These are phyloP conservation scores for Cyphomyrus discorhynchus DNA, from an alignment of 2,113 vertebrate genomes.

Conservation along the genomic window DNA sequence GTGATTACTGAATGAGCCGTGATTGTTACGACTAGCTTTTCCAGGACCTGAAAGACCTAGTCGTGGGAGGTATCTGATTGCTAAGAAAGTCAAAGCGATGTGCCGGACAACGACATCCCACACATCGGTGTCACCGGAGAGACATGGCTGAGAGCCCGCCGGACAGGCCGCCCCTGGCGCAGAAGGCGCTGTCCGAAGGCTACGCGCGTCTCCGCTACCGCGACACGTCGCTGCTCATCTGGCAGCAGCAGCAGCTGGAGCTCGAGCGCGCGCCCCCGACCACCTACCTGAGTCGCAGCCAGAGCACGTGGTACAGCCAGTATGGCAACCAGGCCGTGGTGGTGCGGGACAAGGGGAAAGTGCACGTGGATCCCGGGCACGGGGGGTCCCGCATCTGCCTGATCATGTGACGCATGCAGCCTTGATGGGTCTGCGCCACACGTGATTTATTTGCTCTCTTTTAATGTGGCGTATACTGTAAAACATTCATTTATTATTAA, in stretches of 20 bases:
- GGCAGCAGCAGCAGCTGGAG: conserved; percentile 84
- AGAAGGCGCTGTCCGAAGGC: conserved; percentile 77
- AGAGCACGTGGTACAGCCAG: conserved; percentile 81
- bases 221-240: conserved; percentile 83
- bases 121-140: background rate
- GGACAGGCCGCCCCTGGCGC: conserved; percentile 63
- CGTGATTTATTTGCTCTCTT: background rate
- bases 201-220: conserved; percentile 68
- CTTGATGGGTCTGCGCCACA: background rate
- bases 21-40: too few relatives aligned
- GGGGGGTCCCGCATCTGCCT: conserved; percentile 74
- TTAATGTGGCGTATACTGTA: background rate
- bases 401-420: conserved; percentile 64
- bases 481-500: background rate
- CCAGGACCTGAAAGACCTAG: background rate
- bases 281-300: conserved; percentile 80
- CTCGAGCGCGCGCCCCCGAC: conserved; percentile 56
- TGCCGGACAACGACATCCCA: background rate
- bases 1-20: background rate
- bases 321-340: conserved; percentile 86
- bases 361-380: conserved; percentile 49
- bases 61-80: background rate
- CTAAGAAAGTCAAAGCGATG: background rate
- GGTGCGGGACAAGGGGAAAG: conserved; percentile 68
- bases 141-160: conserved; percentile 46